Conservation (phyloP, 2,113 vertebrate genomes). For the Labeo catla region DNA sequence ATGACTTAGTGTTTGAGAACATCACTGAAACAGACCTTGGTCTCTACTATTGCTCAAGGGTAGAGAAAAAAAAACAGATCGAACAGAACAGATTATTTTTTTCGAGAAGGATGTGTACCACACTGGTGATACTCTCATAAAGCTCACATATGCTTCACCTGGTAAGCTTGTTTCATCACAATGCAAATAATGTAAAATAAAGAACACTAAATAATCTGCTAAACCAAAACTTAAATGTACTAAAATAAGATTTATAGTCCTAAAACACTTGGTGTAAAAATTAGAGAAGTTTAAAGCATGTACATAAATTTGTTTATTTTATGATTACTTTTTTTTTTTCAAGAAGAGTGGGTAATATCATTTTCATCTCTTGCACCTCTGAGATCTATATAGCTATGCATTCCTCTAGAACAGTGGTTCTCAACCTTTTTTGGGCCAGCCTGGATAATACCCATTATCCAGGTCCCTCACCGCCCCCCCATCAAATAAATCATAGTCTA, state of each 20-base stretch:
- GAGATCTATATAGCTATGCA: background rate
- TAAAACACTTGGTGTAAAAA: background rate
- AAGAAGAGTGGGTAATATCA: background rate
- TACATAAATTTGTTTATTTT: background rate
- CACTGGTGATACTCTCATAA: background rate
- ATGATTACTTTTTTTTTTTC: background rate
- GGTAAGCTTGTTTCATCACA: constrained; percentile 6
- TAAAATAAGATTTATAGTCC: background rate
- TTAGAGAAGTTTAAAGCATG: background rate
- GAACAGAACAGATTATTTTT: background rate
- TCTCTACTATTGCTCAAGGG: constrained; percentile 37
- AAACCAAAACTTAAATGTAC: background rate
- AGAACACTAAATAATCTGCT: background rate
- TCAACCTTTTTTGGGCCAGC: no score
- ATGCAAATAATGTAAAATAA: no score
- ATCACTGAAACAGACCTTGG: constrained; percentile 37
- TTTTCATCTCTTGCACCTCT: background rate
- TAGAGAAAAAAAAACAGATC: background rate
- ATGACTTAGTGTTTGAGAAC: constrained; percentile 23
- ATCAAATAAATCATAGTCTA: no score
- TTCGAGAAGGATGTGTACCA: background rate
- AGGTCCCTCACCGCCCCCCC: no score
- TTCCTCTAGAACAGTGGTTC: background rate
- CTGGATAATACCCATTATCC: no score
- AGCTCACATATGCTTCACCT: background rate